A percentile compares a stretch with the other conserved stretches of the same genome.
Evolutionary conservation across 2,797 vertebrate genomes (phyloP).

Genomic region (Ceyx erithaca): DNA sequence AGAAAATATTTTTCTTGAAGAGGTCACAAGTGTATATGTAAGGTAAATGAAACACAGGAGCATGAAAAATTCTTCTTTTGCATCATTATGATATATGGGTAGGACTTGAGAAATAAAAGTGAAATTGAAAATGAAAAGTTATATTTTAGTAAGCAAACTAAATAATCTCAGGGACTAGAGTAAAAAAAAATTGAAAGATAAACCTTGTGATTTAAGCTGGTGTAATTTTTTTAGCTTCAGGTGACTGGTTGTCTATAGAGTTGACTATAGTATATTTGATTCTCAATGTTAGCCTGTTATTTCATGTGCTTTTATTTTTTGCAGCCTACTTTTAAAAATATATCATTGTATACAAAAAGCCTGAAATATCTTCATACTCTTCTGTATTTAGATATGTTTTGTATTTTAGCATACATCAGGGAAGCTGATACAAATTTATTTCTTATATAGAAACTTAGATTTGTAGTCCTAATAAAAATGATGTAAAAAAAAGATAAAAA

Average conservation of each 20-base stretch:
- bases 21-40: neutral
- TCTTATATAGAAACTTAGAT: neutral
- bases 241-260: neutral
- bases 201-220: neutral
- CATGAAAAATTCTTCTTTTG: neutral
- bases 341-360: neutral
- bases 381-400: neutral
- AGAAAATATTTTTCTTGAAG: neutral
- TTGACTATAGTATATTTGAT: neutral
- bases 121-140: neutral
- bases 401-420: neutral
- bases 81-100: neutral
- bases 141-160: neutral
- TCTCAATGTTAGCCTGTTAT: neutral
- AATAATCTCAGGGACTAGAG: neutral
- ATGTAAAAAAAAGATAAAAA: neutral
- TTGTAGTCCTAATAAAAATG: neutral
- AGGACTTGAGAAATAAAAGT: neutral
- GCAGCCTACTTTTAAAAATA: no score
- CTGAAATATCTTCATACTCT: neutral
- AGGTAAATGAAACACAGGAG: neutral
- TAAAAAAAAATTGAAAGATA: neutral
- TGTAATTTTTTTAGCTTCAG: neutral
- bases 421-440: neutral
- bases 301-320: neutral